Evolutionary conservation across 2,113 vertebrate genomes (phyloP).

Genomic region (Helogale parvula): DNA sequence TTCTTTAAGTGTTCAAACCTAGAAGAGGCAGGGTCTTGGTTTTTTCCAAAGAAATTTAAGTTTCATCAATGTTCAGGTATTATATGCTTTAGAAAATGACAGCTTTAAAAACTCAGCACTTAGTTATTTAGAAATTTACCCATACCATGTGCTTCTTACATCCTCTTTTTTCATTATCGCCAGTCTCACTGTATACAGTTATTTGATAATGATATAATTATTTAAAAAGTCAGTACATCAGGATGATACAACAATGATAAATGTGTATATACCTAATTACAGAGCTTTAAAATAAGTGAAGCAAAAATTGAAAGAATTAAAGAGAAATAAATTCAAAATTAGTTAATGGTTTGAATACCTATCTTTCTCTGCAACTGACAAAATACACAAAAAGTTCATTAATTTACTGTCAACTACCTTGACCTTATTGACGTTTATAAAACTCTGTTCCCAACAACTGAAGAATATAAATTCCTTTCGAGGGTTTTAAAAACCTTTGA

Average conservation of each 20-base stretch:
- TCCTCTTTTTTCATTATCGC: not conserved
- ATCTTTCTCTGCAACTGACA: not conserved
- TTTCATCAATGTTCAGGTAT: conserved; percentile 45
- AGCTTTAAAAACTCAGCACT: conserved; percentile 5
- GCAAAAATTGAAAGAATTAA: conserved; percentile 7
- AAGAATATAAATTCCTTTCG: conserved; percentile 43
- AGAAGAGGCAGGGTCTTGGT: not conserved
- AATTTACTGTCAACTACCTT: not conserved
- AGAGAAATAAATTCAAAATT: not conserved
- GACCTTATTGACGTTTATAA: not conserved
- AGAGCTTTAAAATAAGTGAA: conserved; percentile 17
- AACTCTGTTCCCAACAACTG: not conserved
- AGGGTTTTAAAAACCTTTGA: not conserved
- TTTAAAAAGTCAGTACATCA: not conserved
- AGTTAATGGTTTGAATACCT: conserved; percentile 28
- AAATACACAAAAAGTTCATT: conserved; percentile 40
- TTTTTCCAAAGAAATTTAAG: not conserved
- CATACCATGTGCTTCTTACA: not conserved
- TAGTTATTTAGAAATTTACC: conserved; percentile 31
- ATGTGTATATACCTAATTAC: not conserved
- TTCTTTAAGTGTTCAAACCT: conserved; percentile 14
- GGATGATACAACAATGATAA: not conserved
- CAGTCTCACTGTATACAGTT: not conserved
- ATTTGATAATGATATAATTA: conserved; percentile 30
- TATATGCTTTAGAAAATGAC: not conserved